phyloP scores from a whole-genome alignment of 2,113 vertebrate genomes.

The Strigops habroptila region DNA sequence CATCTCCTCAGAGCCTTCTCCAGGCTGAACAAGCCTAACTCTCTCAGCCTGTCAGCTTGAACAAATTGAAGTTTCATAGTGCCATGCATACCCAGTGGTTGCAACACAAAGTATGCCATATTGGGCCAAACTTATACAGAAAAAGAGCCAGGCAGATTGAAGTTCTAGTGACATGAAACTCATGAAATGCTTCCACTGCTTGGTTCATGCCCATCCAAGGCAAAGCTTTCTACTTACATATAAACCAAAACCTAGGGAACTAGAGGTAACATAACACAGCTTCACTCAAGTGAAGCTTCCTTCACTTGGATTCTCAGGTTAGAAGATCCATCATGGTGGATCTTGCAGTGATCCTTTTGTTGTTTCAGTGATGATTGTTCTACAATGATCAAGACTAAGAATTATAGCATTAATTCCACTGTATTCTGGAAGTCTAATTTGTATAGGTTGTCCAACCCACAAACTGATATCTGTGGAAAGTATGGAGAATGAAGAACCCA shows the following conservation, averaged over 20 bases:
- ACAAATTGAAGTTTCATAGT: background rate
- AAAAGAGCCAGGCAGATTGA: background rate
- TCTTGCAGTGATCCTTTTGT: background rate
- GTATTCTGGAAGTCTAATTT: background rate
- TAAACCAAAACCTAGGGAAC: background rate
- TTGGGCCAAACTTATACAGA: background rate
- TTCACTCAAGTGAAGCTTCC: background rate
- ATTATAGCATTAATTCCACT: background rate
- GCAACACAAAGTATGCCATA: background rate
- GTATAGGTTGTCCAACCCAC: background rate
- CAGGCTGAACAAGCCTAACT: background rate
- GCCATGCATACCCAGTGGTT: background rate
- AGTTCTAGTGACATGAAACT: background rate
- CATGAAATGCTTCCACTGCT: background rate
- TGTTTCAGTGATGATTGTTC: background rate
- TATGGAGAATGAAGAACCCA: background rate
- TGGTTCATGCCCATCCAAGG: background rate
- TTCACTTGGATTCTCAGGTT: background rate
- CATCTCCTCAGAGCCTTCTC: background rate
- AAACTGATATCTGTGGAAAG: background rate
- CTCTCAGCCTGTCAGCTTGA: background rate
- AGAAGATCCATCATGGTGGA: background rate
- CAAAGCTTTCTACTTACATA: background rate
- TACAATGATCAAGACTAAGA: background rate
- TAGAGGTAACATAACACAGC: background rate